These are phyloP conservation scores for Trachemys scripta DNA, from an alignment of 2,113 vertebrate species.

Conservation along the genomic window DNA sequence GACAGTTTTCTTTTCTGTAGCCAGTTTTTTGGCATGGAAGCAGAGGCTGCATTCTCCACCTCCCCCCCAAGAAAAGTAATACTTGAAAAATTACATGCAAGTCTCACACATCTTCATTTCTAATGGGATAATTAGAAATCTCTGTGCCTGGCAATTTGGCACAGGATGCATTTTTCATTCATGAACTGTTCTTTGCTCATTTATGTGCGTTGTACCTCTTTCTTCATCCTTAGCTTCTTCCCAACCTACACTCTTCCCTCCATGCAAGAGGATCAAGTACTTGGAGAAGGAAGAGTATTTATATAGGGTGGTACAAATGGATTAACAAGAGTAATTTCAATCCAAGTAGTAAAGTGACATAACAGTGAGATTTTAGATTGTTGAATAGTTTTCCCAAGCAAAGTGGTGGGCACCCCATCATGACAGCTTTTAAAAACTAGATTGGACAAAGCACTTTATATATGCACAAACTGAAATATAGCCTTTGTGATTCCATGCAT, in stretches of 20 bases:
- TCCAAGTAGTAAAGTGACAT: neutral
- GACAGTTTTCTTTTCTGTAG: neutral
- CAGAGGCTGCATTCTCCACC: neutral
- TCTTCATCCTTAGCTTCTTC: neutral
- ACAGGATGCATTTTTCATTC: neutral
- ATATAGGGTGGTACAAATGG: neutral
- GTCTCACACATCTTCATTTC: neutral
- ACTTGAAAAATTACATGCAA: neutral
- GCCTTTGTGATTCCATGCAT: neutral
- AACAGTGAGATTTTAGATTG: neutral
- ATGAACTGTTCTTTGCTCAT: neutral
- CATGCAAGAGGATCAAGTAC: neutral
- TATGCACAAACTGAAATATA: neutral
- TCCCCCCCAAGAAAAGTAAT: neutral
- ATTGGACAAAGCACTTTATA: neutral
- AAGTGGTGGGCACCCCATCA: accelerated
- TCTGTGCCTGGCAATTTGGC: neutral
- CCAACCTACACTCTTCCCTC: neutral
- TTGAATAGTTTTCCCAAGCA: neutral
- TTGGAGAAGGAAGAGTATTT: neutral
- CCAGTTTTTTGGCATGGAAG: neutral
- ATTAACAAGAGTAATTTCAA: neutral
- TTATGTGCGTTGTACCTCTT: neutral
- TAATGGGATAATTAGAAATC: neutral
- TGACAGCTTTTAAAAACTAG: neutral